Conservation (phyloP, 1,140 invertebrate species). For the Galleria mellonella region DNA sequence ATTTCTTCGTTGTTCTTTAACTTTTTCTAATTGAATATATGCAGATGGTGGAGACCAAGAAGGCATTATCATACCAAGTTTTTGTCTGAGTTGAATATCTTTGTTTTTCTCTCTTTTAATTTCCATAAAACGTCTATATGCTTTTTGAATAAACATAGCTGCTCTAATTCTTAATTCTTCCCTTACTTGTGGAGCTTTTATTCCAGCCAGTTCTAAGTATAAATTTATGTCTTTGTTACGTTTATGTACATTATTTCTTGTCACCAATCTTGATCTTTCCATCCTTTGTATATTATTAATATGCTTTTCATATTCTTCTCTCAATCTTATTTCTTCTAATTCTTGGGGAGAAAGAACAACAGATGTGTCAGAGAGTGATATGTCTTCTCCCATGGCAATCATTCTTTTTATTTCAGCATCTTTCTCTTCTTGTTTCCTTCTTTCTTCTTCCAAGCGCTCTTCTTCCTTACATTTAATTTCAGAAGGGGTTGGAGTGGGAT, state of each 20-base stretch:
- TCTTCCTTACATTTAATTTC: slow-evolving; percentile 41
- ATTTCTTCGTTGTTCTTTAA: slow-evolving; percentile 68
- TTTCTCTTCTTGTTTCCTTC: slow-evolving; percentile 30
- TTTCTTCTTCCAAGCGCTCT: slow-evolving; percentile 38
- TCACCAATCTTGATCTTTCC: slow-evolving; percentile 41
- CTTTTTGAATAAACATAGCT: slow-evolving; percentile 36
- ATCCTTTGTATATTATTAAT: slow-evolving; percentile 55
- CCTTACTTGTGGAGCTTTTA: slow-evolving; percentile 41
- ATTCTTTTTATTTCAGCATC: slow-evolving; percentile 44
- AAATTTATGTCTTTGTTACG: slow-evolving; percentile 48
- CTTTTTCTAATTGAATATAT: slow-evolving; percentile 67
- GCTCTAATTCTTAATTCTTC: slow-evolving; percentile 34
- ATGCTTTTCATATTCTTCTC: slow-evolving; percentile 44
- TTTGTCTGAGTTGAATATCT: slow-evolving; percentile 35
- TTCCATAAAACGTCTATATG: slow-evolving; percentile 45
- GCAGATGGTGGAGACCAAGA: slow-evolving; percentile 43
- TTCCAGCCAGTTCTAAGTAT: slow-evolving; percentile 54
- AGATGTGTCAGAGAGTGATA: slow-evolving; percentile 22
- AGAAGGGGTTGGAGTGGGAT: slow-evolving; percentile 49
- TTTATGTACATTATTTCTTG: slow-evolving; percentile 31
- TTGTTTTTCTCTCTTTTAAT: slow-evolving; percentile 38
- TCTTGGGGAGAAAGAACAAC: slow-evolving; percentile 34
- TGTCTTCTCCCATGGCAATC: slow-evolving; percentile 42
- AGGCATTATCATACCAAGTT: slow-evolving; percentile 49
- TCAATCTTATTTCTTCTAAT: slow-evolving; percentile 26